phyloP scores from a whole-genome alignment of 2,888 invertebrate species.

The Parelbella ahira region DNA sequence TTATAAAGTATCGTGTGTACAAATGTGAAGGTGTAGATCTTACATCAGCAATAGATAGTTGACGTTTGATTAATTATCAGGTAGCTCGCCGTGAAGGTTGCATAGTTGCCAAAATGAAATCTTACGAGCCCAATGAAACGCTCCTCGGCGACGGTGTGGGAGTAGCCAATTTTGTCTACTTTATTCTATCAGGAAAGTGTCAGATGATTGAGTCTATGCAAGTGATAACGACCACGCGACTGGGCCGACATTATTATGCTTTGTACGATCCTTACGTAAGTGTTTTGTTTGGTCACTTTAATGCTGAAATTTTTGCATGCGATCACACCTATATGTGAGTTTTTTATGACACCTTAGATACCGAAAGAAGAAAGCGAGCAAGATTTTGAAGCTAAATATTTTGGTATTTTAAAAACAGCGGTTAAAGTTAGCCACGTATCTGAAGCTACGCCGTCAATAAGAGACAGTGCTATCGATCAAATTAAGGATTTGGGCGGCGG shows the following conservation, averaged over 20 bases:
- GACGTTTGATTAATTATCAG: constrained; percentile 37
- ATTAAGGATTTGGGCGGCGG: too few relatives aligned
- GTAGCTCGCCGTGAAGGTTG: constrained; percentile 83
- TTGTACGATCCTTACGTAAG: constrained; percentile 70
- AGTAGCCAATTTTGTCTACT: constrained; percentile 72
- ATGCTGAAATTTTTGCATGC: too few relatives aligned
- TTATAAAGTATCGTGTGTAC: too few relatives aligned
- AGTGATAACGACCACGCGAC: constrained; percentile 51
- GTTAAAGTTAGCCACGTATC: constrained; percentile 12
- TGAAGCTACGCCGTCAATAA: constrained; percentile 12
- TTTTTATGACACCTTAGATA: too few relatives aligned
- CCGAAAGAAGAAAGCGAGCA: constrained; percentile 61
- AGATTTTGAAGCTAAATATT: constrained; percentile 68
- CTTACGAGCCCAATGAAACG: constrained; percentile 77
- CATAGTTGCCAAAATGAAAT: constrained; percentile 82
- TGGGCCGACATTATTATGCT: constrained; percentile 60
- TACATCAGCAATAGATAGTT: constrained; percentile 20
- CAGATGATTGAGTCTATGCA: constrained; percentile 81
- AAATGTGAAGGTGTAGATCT: constrained; percentile 17
- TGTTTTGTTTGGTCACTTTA: too few relatives aligned
- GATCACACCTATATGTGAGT: too few relatives aligned
- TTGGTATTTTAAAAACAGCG: constrained; percentile 48
- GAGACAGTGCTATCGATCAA: constrained; percentile 17
- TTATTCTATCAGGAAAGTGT: constrained; percentile 80
- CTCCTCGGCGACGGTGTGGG: constrained; percentile 76